phyloP scores from a whole-genome alignment of 2,113 vertebrate species.

The Anarhynchus alexandrinus region DNA sequence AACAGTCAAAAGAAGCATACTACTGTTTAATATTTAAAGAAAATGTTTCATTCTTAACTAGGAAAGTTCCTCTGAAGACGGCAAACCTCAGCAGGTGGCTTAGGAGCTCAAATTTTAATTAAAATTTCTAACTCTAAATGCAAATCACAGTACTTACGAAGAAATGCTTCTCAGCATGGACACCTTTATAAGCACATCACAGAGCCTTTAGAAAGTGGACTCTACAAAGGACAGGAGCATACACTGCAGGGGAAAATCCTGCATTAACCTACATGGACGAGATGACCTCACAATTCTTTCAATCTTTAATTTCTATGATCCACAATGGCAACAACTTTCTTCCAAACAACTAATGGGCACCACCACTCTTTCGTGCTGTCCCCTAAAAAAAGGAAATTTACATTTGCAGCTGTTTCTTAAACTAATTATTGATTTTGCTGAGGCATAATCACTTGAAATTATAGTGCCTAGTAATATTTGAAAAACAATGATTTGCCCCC shows the following conservation, averaged over 20 bases:
- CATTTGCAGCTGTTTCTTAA: background rate
- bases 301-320: background rate
- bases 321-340: background rate
- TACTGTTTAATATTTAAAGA: constrained; percentile 51
- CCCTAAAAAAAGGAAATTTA: background rate
- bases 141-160: constrained; percentile 62
- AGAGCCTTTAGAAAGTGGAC: constrained; percentile 36
- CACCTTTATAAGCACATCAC: constrained; percentile 21
- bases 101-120: constrained; percentile 65
- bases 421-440: constrained; percentile 40
- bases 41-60: constrained; percentile 42
- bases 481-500: background rate
- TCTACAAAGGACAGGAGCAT: constrained; percentile 17
- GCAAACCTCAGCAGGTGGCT: constrained; percentile 64
- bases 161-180: constrained; percentile 59
- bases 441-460: background rate
- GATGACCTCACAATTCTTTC: constrained; percentile 28
- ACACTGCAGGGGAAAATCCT: constrained; percentile 19
- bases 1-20: constrained; percentile 26
- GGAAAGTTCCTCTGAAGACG: constrained; percentile 40
- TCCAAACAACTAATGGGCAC: background rate
- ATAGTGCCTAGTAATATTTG: background rate
- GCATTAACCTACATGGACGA: constrained; percentile 7
- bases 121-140: constrained; percentile 67
- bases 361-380: background rate